Evolutionary conservation across 2,888 invertebrate genomes (phyloP), one percentile per base, ranked within the genome.

Genomic region (Piscicola geometra): DNA sequence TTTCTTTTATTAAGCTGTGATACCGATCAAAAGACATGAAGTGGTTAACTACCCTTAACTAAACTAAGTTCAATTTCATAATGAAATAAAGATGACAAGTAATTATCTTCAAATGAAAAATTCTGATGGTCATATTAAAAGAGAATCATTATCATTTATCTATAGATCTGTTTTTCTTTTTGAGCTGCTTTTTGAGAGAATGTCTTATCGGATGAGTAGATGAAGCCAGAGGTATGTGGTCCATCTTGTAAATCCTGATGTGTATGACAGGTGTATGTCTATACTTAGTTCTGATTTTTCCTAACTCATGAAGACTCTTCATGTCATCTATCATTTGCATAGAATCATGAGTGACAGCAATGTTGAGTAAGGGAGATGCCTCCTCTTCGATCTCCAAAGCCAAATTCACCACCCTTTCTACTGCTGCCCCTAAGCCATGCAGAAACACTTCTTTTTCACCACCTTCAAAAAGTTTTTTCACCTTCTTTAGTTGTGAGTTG

Each of bases 401-500:
- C 25, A 56, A n/a, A 25, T 21, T 56, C 60, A 56, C 60, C 21
- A 25, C 25, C n/a, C 60, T 56, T 56, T 56, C 60, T 15, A 56
- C n/a, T 9, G 60, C 60, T 18, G 60, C 60, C n/a, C 60, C 60
- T 18, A 56, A 25, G 5, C 60, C 60, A 56, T 56, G 60, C 60
- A 56, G n/a, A 56, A 56, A 5, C 21, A 56, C 60, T 21, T 56
- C 60, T 3, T 5, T 56, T 25, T 56, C 3, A 25, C 60, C 60
- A 56, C n/a, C n/a, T 56, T 56, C 60, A 25, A 56, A 56, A 56
- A 56, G 60, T 56, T 56, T 56, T 56, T 56, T 56, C 5, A 56
- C 25, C n/a, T 25, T 56, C n/a, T 56, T 5, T 5, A 56, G 21
- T 21, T 56, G 60, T 56, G 60, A 9, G 3, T 25, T 56, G 25